phyloP scores from a whole-genome alignment of 2,113 vertebrate species.

The Neofelis nebulosa region DNA sequence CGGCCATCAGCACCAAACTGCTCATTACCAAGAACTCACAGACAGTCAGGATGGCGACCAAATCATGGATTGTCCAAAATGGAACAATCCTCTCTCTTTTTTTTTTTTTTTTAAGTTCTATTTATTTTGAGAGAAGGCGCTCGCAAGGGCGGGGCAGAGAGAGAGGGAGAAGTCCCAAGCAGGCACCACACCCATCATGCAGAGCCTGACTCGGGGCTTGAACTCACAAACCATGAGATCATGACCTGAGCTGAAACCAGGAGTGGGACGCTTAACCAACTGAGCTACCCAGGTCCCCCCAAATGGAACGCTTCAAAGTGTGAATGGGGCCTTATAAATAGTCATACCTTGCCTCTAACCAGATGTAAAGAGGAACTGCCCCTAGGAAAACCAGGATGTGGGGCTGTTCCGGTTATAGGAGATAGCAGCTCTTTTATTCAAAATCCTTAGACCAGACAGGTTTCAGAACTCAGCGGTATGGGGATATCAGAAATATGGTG shows the following conservation, averaged over 20 bases:
- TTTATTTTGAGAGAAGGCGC: no score
- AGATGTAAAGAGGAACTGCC: neutral
- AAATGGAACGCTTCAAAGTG: neutral
- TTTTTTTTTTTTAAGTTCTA: no score
- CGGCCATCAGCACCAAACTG: accelerated
- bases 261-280: no score
- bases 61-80: neutral
- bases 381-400: neutral
- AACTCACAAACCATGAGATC: no score
- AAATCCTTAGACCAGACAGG: neutral
- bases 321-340: neutral
- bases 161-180: no score
- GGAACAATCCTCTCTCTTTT: neutral
- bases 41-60: neutral
- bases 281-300: neutral
- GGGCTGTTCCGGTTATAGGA: neutral
- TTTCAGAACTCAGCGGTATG: neutral
- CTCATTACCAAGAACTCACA: neutral
- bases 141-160: no score
- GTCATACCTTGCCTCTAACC: neutral
- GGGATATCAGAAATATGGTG: neutral
- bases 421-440: neutral
- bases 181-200: no score
- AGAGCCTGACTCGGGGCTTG: no score
- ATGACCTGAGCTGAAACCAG: no score